Percentiles rank a stretch among this genome's conserved stretches.
Evolutionary conservation across 2,888 invertebrate genomes (phyloP).

Genomic region (Dynastes grantii): DNA sequence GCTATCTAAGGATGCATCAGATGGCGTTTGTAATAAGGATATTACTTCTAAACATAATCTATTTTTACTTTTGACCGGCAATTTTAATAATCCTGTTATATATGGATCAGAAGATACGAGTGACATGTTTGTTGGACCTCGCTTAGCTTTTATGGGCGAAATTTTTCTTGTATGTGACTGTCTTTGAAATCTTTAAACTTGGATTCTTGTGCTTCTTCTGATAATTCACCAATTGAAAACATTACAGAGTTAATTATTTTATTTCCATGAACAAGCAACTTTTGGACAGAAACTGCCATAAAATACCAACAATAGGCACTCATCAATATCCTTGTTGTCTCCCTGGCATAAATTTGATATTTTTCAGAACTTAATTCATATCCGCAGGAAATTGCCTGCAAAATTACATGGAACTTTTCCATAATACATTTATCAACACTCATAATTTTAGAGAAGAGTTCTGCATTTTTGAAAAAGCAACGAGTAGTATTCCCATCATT

Average conservation of each 20-base stretch:
- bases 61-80: too few species aligned
- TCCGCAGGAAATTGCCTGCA: constrained; percentile 52
- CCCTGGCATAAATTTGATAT: constrained; percentile 6
- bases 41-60: too few species aligned
- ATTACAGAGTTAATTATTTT: constrained; percentile 8
- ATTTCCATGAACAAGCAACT: constrained; percentile 23
- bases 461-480: constrained; percentile 59
- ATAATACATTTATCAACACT: constrained; percentile 45
- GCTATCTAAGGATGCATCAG: too few species aligned
- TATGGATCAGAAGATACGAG: too few species aligned
- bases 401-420: constrained; percentile 40
- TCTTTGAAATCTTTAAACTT: constrained; percentile 10
- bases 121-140: too few species aligned
- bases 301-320: constrained; percentile 3
- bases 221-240: constrained; percentile 12
- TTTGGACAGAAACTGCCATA: constrained; percentile 1
- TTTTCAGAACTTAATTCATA: constrained; percentile 13
- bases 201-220: constrained; percentile 2
- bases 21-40: too few species aligned
- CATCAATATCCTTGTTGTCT: constrained; percentile 11
- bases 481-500: constrained; percentile 55
- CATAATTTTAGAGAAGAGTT: constrained; percentile 28
- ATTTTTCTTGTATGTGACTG: too few species aligned
- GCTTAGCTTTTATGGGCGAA: too few species aligned
- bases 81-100: too few species aligned